Evolutionary conservation across 2,113 vertebrate species (phyloP).

Genomic region (Leucopsar rothschildi): DNA sequence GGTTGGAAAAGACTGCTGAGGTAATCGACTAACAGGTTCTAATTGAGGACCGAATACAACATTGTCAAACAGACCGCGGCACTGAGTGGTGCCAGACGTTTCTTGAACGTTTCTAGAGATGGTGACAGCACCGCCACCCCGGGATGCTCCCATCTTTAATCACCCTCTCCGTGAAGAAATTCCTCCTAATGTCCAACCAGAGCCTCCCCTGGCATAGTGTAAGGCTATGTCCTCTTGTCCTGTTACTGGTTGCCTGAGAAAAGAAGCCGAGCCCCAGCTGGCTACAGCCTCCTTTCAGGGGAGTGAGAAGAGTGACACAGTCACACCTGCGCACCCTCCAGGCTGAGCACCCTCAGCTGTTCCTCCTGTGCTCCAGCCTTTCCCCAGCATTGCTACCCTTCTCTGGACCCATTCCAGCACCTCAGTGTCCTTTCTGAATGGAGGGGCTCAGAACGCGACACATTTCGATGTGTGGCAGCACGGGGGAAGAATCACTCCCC

Average conservation of each 20-base stretch:
- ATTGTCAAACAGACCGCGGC: not conserved
- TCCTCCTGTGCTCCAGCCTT: not conserved
- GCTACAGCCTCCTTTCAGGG: not conserved
- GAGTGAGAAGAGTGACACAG: too few relatives aligned
- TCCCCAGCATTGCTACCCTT: not conserved
- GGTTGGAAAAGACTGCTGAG: not conserved
- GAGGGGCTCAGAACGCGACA: not conserved
- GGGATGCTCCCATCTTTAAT: too few relatives aligned
- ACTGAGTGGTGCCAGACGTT: not conserved
- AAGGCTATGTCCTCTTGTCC: not conserved
- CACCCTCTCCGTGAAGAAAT: not conserved
- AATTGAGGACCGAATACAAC: rapidly evolving
- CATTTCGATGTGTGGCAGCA: not conserved
- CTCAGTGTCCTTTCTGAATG: not conserved
- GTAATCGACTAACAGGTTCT: not conserved
- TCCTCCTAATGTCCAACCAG: not conserved
- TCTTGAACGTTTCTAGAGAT: too few relatives aligned
- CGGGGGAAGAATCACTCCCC: not conserved
- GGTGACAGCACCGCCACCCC: too few relatives aligned
- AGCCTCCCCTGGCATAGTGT: rapidly evolving
- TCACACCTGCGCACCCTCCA: not conserved
- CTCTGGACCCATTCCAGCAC: not conserved
- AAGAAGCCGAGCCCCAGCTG: rapidly evolving
- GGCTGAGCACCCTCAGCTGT: not conserved
- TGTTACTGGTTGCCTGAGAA: rapidly evolving